These are phyloP conservation scores for Temnothorax curvispinosus DNA, from an alignment of 1,140 invertebrate species.

Conservation along the genomic window DNA sequence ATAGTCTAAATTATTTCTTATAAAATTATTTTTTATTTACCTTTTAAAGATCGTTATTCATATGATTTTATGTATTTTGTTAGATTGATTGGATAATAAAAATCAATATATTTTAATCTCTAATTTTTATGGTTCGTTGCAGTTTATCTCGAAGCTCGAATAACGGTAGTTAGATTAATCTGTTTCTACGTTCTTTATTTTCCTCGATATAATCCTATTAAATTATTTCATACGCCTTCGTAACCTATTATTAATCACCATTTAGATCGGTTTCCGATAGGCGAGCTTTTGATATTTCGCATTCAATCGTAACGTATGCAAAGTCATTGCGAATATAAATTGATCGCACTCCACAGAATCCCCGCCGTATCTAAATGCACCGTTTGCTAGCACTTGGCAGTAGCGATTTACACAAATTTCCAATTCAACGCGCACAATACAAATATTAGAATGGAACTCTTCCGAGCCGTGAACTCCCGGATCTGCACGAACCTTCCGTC, in stretches of 20 bases:
- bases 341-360: slow-evolving; percentile 42
- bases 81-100: neutral
- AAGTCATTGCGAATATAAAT: slow-evolving; percentile 58
- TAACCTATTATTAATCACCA: slow-evolving; percentile 23
- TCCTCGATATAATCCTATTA: neutral
- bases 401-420: slow-evolving; percentile 59
- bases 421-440: slow-evolving; percentile 57
- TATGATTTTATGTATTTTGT: neutral
- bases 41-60: neutral
- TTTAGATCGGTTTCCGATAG: slow-evolving; percentile 40
- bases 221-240: neutral
- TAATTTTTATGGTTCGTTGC: neutral
- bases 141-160: slow-evolving; percentile 4
- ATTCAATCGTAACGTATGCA: slow-evolving; percentile 51
- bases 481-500: slow-evolving; percentile 41
- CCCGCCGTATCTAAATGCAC: slow-evolving; percentile 44
- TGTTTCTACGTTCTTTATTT: neutral
- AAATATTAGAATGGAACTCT: slow-evolving; percentile 63
- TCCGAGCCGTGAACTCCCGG: slow-evolving; percentile 37
- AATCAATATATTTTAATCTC: neutral
- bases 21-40: slow-evolving; percentile 3
- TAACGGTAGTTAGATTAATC: neutral
- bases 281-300: slow-evolving; percentile 35
- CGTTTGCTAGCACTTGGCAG: slow-evolving; percentile 49
- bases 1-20: neutral